Conservation (phyloP, 37 sponge, comb jelly and placozoan genomes). For the Agelas oroides region DNA sequence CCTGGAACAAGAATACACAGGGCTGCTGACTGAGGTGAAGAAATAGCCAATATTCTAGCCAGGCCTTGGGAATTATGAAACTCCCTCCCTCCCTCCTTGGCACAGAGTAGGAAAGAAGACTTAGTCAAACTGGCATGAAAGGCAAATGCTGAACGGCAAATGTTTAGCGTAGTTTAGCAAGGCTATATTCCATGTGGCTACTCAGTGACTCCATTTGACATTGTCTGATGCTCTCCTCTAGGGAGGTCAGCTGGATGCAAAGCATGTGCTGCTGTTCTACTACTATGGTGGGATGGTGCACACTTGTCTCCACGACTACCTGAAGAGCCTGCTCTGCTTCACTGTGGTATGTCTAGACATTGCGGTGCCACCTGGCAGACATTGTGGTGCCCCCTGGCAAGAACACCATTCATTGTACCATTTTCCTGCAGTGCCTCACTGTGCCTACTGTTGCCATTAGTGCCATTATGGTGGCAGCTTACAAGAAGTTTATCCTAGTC, state of each 20-base stretch:
- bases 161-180: too few relatives aligned
- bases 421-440: conserved; percentile 71
- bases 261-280: conserved; percentile 81
- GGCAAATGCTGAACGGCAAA: too few relatives aligned
- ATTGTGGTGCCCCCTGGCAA: too few relatives aligned
- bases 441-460: conserved; percentile 88
- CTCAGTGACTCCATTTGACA: too few relatives aligned
- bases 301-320: conserved; percentile 86
- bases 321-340: conserved; percentile 81
- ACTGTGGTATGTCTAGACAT: conserved; percentile 80
- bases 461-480: conserved; percentile 94
- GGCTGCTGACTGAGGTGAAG: conserved; percentile 78
- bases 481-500: conserved; percentile 91
- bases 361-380: too few relatives aligned
- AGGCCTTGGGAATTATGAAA: too few relatives aligned
- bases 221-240: too few relatives aligned
- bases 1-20: conserved; percentile 69
- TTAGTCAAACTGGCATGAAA: too few relatives aligned
- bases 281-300: conserved; percentile 97
- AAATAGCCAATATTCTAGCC: background rate
- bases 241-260: conserved; percentile 75
- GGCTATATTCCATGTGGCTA: too few relatives aligned
- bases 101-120: too few relatives aligned
- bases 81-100: background rate
- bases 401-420: too few relatives aligned